Percentiles rank a stretch among this genome's conserved stretches.
These are phyloP conservation scores for Gila orcuttii DNA, from an alignment of 2,113 vertebrate genomes.

Conservation along the genomic window DNA sequence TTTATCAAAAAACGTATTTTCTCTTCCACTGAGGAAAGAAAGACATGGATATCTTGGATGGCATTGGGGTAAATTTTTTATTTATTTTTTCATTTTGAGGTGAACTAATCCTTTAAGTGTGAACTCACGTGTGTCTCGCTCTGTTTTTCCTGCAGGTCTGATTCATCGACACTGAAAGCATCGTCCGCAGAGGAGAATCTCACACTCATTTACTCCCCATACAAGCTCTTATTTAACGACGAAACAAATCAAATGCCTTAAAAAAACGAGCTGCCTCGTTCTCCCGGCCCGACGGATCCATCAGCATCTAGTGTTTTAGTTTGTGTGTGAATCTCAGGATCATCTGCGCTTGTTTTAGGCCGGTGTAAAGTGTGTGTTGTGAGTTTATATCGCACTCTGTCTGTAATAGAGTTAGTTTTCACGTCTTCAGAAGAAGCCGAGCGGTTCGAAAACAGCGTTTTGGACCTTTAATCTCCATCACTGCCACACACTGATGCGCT, in stretches of 20 bases:
- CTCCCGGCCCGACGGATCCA: not conserved
- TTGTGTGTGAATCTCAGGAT: slow-evolving; percentile 19
- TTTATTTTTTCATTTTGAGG: too few relatives aligned
- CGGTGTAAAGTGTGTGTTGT: slow-evolving; percentile 16
- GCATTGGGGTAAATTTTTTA: too few relatives aligned
- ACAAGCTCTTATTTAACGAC: slow-evolving; percentile 15
- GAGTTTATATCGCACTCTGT: slow-evolving; percentile 7
- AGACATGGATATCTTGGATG: too few relatives aligned
- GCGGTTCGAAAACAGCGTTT: not conserved
- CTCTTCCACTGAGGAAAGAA: too few relatives aligned
- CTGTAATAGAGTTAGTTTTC: slow-evolving; percentile 24
- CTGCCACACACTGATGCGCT: not conserved
- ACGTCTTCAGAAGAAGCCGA: not conserved
- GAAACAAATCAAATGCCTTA: slow-evolving; percentile 31
- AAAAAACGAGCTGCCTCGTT: slow-evolving; percentile 18
- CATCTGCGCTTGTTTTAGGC: slow-evolving; percentile 5
- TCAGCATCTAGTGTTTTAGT: not conserved
- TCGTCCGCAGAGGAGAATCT: not conserved
- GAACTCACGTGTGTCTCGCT: too few relatives aligned
- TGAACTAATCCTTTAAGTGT: too few relatives aligned
- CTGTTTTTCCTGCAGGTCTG: not conserved
- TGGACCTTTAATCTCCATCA: not conserved
- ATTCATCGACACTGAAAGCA: not conserved
- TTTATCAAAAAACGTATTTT: too few relatives aligned
- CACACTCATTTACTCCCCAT: not conserved